These are phyloP conservation scores for Grapholita molesta DNA, from an alignment of 1,140 invertebrate genomes.

Conservation along the genomic window DNA sequence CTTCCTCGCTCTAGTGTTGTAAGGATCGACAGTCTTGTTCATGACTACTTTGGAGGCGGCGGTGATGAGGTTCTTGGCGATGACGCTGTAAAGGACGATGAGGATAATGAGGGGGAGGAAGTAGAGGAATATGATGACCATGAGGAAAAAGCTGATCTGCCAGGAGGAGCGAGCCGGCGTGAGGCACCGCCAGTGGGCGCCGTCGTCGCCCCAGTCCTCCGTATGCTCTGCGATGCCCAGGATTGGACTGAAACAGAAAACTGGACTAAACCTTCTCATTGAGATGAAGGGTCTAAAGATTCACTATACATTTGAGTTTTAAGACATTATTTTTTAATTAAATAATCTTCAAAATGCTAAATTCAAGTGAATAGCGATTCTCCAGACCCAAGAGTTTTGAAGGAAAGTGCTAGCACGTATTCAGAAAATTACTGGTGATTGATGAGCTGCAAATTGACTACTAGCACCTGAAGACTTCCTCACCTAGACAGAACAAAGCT, in stretches of 20 bases:
- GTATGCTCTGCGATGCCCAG: conserved; percentile 82
- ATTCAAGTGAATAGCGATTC: background rate
- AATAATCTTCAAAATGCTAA: background rate
- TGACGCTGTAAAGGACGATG: conserved; percentile 86
- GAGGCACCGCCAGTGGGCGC: conserved; percentile 79
- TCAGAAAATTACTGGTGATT: background rate
- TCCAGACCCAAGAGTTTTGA: background rate
- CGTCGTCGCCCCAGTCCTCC: conserved; percentile 76
- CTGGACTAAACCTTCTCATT: conserved; percentile 20
- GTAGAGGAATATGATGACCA: conserved; percentile 87
- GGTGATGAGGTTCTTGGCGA: conserved; percentile 85
- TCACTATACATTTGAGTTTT: background rate
- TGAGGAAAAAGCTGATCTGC: conserved; percentile 85
- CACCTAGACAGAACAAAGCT: background rate
- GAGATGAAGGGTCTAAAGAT: background rate
- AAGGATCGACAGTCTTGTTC: conserved; percentile 80
- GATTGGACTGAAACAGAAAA: conserved; percentile 80
- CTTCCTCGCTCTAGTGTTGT: conserved; percentile 80
- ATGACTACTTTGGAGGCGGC: conserved; percentile 80
- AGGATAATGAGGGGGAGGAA: conserved; percentile 87
- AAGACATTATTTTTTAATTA: background rate
- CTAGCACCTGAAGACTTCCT: background rate
- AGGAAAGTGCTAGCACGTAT: background rate
- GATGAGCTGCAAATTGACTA: background rate
- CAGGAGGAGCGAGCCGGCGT: conserved; percentile 83